Percentiles rank a stretch among this genome's conserved stretches.
Conservation (phyloP, 2,113 vertebrate species). For the Gymnobelideus leadbeateri region DNA sequence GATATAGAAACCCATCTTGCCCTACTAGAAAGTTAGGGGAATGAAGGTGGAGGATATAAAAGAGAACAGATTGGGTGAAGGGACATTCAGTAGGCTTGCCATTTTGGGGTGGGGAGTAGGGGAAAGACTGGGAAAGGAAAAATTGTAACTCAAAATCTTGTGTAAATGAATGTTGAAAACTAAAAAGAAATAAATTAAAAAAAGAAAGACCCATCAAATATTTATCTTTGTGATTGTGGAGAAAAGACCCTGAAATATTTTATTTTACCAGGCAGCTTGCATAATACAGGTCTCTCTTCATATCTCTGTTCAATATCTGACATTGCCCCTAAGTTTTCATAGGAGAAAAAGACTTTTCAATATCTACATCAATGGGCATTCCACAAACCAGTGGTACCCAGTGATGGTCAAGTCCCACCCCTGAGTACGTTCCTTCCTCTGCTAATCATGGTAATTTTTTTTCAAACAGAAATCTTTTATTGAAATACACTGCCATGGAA, state of each 20-base stretch:
- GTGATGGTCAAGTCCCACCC: not conserved
- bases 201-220: not conserved
- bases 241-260: too few species aligned
- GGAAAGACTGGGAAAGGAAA: too few species aligned
- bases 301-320: not conserved
- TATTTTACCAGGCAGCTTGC: not conserved
- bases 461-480: not conserved
- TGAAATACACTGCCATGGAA: not conserved
- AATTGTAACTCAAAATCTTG: too few species aligned
- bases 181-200: too few species aligned
- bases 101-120: too few species aligned
- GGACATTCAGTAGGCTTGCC: too few species aligned
- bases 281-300: not conserved
- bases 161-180: too few species aligned
- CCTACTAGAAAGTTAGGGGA: too few species aligned
- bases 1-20: too few species aligned
- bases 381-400: not conserved
- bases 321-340: not conserved
- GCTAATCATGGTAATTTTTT: not conserved
- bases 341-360: not conserved
- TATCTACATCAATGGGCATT: not conserved
- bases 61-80: too few species aligned
- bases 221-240: not conserved
- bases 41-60: too few species aligned
- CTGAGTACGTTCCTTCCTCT: not conserved